phyloP scores from a whole-genome alignment of 2,888 invertebrate genomes.

The Rapana venosa region DNA sequence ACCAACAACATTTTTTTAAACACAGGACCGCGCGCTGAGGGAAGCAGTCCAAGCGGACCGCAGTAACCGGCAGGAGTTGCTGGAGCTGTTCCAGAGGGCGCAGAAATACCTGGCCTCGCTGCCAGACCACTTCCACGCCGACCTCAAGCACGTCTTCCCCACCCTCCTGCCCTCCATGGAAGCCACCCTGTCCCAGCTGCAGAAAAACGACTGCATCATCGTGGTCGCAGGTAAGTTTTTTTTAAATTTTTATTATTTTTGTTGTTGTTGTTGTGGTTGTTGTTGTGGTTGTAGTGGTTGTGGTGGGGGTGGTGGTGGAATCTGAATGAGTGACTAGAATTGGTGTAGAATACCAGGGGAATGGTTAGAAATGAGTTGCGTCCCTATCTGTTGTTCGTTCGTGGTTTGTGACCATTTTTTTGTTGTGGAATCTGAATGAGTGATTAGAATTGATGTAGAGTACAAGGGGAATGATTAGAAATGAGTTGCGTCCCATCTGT shows the following conservation, averaged over 20 bases:
- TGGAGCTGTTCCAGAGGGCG: constrained; percentile 31
- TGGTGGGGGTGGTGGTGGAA: no score
- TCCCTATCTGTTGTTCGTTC: no score
- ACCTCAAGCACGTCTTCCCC: constrained; percentile 50
- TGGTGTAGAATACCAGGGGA: no score
- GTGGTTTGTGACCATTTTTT: neutral
- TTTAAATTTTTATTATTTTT: no score
- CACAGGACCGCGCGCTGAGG: constrained; percentile 38
- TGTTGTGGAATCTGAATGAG: neutral
- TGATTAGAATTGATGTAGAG: no score
- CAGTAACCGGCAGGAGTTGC: constrained; percentile 39
- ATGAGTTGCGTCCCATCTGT: no score
- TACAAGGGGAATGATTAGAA: no score
- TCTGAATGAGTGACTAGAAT: no score
- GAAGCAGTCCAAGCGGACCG: constrained; percentile 40
- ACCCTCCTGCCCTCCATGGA: constrained; percentile 47
- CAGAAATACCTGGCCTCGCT: constrained; percentile 33
- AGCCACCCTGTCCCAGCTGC: constrained; percentile 52
- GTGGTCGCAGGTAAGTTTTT: constrained; percentile 60
- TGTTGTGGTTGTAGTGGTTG: no score
- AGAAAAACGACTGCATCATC: constrained; percentile 61
- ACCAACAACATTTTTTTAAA: neutral
- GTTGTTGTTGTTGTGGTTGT: no score
- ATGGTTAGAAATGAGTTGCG: no score
- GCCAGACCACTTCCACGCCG: constrained; percentile 43